Evolutionary conservation across 2,113 vertebrate genomes (phyloP).

Genomic region (Apteryx mantelli): DNA sequence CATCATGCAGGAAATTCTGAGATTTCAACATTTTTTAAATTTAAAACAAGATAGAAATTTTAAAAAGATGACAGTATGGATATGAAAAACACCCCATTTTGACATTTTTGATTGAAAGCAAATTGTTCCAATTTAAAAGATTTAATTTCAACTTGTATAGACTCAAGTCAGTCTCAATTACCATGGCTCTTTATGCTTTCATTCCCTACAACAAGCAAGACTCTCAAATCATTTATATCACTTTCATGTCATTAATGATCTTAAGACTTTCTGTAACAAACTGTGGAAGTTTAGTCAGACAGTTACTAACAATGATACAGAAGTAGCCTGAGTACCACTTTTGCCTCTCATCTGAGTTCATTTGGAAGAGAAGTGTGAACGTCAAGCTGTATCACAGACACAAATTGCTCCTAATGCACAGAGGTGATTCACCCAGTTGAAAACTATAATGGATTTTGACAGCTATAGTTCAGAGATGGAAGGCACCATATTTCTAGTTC

Average conservation of each 20-base stretch:
- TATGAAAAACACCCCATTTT: background rate
- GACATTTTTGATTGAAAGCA: background rate
- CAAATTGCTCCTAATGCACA: background rate
- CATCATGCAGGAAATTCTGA: background rate
- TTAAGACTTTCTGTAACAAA: background rate
- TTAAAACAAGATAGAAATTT: background rate
- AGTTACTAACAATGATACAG: background rate
- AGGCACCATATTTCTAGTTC: background rate
- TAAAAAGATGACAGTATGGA: background rate
- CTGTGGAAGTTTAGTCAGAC: background rate
- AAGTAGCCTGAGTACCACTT: background rate
- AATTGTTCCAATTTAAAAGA: background rate
- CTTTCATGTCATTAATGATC: background rate
- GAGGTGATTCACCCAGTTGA: background rate
- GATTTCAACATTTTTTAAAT: background rate
- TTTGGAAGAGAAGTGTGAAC: background rate
- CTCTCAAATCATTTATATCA: background rate
- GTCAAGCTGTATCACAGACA: background rate
- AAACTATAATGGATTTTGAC: background rate
- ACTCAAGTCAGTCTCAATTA: background rate
- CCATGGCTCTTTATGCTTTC: background rate
- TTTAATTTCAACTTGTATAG: background rate
- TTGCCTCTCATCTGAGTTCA: background rate
- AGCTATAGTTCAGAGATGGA: background rate
- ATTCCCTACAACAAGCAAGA: background rate